Percentiles rank a stretch among this genome's conserved stretches.
These are phyloP conservation scores for Tiaroga cobitis DNA, from an alignment of 2,797 vertebrate genomes.

Conservation along the genomic window DNA sequence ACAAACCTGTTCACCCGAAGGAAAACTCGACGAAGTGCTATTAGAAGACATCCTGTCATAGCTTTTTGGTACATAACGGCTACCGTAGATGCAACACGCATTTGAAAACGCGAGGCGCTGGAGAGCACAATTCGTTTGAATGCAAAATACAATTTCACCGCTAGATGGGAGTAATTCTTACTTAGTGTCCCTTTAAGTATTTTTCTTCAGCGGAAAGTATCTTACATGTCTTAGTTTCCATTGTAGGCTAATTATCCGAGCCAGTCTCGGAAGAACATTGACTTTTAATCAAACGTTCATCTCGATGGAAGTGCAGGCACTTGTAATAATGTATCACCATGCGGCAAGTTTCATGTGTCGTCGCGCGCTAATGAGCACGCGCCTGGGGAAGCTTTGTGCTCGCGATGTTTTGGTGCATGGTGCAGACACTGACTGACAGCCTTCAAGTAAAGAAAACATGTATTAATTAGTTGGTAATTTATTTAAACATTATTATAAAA, in stretches of 20 bases:
- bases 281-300: slow-evolving; percentile 5
- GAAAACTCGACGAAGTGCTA: too few species aligned
- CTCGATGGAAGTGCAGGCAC: background rate
- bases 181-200: too few species aligned
- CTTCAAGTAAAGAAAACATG: too few species aligned
- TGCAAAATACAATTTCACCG: too few species aligned
- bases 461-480: background rate
- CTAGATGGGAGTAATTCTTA: too few species aligned
- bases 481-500: background rate
- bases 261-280: background rate
- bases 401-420: background rate
- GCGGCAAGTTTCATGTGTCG: background rate
- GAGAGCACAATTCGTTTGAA: too few species aligned
- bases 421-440: background rate
- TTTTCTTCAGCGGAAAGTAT: background rate
- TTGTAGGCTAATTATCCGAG: background rate
- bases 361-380: background rate
- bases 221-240: background rate
- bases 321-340: background rate
- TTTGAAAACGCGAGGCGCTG: too few species aligned
- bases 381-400: background rate
- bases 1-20: too few species aligned
- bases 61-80: too few species aligned
- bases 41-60: too few species aligned
- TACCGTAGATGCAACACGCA: too few species aligned